Evolutionary conservation across 1,140 invertebrate species (phyloP).

Genomic region (Bursaphelenchus mucronatus): DNA sequence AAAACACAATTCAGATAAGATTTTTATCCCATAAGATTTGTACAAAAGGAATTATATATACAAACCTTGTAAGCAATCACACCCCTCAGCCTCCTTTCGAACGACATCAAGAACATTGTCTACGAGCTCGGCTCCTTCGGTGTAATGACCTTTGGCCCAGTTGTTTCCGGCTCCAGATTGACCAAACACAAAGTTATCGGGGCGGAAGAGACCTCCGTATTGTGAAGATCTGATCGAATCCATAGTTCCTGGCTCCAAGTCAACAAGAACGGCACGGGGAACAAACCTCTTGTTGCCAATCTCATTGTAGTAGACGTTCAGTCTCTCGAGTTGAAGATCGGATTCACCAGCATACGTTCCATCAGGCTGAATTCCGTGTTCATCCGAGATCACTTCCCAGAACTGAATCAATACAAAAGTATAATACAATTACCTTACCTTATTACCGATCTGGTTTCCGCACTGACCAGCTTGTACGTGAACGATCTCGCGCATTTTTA

Average conservation of each 20-base stretch:
- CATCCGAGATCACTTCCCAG: slow-evolving; percentile 62
- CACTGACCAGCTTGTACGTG: slow-evolving; percentile 87
- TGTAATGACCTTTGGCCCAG: slow-evolving; percentile 83
- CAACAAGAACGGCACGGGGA: slow-evolving; percentile 80
- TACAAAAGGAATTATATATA: neutral
- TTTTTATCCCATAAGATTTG: neutral
- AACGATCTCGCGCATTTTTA: slow-evolving; percentile 82
- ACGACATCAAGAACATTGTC: slow-evolving; percentile 80
- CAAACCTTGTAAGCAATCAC: slow-evolving; percentile 64
- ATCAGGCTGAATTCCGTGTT: slow-evolving; percentile 65
- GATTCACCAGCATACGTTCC: slow-evolving; percentile 64
- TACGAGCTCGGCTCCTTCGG: slow-evolving; percentile 82
- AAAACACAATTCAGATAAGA: slow-evolving; percentile 57
- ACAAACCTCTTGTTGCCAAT: slow-evolving; percentile 75
- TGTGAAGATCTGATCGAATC: slow-evolving; percentile 81
- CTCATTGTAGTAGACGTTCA: slow-evolving; percentile 66
- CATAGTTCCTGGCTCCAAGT: slow-evolving; percentile 84
- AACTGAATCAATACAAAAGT: slow-evolving; percentile 44
- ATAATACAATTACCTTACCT: slow-evolving; percentile 67
- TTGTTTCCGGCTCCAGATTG: slow-evolving; percentile 71
- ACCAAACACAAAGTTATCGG: slow-evolving; percentile 82
- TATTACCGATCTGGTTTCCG: slow-evolving; percentile 88
- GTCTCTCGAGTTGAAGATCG: slow-evolving; percentile 65
- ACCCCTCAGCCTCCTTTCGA: slow-evolving; percentile 78
- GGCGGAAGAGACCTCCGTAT: slow-evolving; percentile 74